A percentile compares a stretch with the other conserved stretches of the same genome.
phyloP scores from a whole-genome alignment of 2,113 vertebrate species.

The Urocolius indicus region DNA sequence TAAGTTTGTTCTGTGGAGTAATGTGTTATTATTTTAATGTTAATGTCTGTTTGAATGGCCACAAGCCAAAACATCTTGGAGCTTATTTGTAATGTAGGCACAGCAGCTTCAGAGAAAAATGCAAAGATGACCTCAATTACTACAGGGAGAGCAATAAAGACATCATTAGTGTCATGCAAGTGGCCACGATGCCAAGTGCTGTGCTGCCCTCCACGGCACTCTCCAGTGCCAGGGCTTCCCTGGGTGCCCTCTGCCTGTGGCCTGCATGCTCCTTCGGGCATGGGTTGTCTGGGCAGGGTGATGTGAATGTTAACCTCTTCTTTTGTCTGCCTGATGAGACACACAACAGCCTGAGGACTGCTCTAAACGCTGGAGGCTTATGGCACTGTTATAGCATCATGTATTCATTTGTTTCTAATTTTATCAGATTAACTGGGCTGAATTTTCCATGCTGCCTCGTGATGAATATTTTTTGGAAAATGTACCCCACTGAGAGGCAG shows the following conservation, averaged over 20 bases:
- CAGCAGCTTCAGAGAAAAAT: neutral
- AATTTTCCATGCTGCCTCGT: neutral
- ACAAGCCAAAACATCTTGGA: neutral
- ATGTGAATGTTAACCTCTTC: neutral
- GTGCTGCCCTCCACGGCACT: rapidly evolving
- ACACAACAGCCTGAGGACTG: neutral
- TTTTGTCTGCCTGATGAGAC: neutral
- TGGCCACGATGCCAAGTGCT: neutral
- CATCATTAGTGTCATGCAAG: neutral
- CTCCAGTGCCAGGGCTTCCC: neutral
- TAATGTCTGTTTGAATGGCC: neutral
- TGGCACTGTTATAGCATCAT: neutral
- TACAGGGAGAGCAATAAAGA: neutral
- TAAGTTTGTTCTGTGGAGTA: neutral
- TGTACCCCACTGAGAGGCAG: neutral
- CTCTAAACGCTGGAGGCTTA: neutral
- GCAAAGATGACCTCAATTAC: neutral
- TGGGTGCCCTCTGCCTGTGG: neutral
- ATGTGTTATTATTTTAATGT: neutral
- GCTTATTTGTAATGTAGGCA: neutral
- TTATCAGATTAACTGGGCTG: slow-evolving; percentile 5
- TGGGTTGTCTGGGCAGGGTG: neutral
- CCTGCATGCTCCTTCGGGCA: neutral
- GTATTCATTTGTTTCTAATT: slow-evolving; percentile 33
- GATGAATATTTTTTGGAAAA: neutral